Evolutionary conservation across 1,140 invertebrate species (phyloP).

Genomic region (Potamilus streckersoni): DNA sequence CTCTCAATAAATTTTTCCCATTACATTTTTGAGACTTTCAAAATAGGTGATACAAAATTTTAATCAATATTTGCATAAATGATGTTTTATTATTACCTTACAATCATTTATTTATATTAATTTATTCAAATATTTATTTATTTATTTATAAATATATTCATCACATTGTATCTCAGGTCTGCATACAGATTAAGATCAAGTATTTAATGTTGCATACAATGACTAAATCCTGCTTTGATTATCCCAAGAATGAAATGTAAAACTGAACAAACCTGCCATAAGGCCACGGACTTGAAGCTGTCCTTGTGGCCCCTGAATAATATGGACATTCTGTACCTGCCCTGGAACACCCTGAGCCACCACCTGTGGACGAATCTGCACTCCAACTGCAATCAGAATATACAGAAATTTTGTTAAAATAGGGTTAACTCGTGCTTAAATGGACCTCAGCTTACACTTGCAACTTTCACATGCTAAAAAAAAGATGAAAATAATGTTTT

Average conservation of each 20-base stretch:
- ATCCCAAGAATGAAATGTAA: constrained; percentile 1
- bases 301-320: constrained; percentile 88
- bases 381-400: constrained; percentile 22
- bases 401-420: neutral
- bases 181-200: neutral
- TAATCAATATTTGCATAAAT: no score
- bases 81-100: no score
- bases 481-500: neutral
- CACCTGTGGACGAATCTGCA: constrained; percentile 42
- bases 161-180: no score
- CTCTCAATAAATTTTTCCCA: no score
- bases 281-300: constrained; percentile 92
- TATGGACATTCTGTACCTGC: constrained; percentile 79
- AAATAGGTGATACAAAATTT: no score
- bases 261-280: constrained; percentile 74
- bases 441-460: neutral
- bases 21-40: no score
- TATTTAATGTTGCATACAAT: neutral
- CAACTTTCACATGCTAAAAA: neutral
- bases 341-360: constrained; percentile 34
- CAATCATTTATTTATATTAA: no score
- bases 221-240: neutral
- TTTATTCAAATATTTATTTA: no score
- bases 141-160: no score
- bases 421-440: neutral